A percentile compares a stretch with the other conserved stretches of the same genome.
Conservation (phyloP, 2,888 invertebrate species). For the Acanthococcus lagerstroemiae region DNA sequence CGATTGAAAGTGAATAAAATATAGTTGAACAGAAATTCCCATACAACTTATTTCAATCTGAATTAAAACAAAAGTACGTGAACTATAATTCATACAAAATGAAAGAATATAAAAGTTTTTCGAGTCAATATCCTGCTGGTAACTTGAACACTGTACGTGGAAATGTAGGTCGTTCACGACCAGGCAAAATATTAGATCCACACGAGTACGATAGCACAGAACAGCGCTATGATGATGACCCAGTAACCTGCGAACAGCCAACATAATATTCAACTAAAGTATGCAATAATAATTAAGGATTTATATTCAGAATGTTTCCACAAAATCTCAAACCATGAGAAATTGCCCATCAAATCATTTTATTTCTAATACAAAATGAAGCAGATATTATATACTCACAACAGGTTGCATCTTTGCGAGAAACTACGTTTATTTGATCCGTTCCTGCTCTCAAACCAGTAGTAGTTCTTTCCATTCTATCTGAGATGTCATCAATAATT, state of each 20-base stretch:
- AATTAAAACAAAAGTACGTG: too few species aligned
- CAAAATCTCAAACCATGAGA: not conserved
- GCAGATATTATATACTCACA: slow-evolving; percentile 42
- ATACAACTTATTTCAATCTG: too few species aligned
- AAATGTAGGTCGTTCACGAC: not conserved
- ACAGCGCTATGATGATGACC: slow-evolving; percentile 57
- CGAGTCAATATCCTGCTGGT: too few species aligned
- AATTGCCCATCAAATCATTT: not conserved
- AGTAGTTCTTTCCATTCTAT: slow-evolving; percentile 60
- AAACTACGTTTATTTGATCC: slow-evolving; percentile 53
- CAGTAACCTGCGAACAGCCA: slow-evolving; percentile 51
- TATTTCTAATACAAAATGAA: not conserved
- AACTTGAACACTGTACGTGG: not conserved
- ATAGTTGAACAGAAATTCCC: too few species aligned
- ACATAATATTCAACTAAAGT: too few species aligned
- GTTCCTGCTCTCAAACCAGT: slow-evolving; percentile 58
- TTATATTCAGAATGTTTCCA: not conserved
- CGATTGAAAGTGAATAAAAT: too few species aligned
- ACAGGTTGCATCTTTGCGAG: slow-evolving; percentile 59
- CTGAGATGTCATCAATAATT: slow-evolving; percentile 63
- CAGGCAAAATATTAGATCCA: not conserved
- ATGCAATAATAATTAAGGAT: too few species aligned
- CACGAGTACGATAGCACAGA: slow-evolving; percentile 56
- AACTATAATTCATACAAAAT: too few species aligned
- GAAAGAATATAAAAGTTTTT: too few species aligned